Evolutionary conservation across 2,113 vertebrate genomes (phyloP), one percentile per base, ranked within the genome.

Genomic region (Haplotaxodon microlepis): DNA sequence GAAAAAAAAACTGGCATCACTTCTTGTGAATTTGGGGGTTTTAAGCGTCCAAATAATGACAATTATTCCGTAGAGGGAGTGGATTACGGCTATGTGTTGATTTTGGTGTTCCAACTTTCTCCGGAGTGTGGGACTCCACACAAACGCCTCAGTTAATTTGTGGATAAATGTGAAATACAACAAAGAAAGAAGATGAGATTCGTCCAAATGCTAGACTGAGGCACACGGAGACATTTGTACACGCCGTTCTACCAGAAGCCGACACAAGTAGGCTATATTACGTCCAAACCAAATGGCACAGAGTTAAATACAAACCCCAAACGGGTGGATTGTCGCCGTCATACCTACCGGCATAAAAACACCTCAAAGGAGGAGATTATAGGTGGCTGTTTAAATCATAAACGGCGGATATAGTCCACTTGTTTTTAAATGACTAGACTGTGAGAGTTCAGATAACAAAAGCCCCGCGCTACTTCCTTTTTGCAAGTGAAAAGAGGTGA

Each of bases 371-470:
- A 86, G 84, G 71, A 90, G 92, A 92, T 92, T 83, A 86, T 38
- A 87, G 84, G 82, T 51, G 88, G 88, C 81, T 87, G 93, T 88
- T 94, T 92, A 80, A 92, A 95, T 94, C 92, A 95, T 95, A 95
- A 95, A 95, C 84, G 92, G 92, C 91, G 91, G 93, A 95, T 94
- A 93, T 94, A 92, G 95, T 94, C 90, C 94, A 94, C 92, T 94
- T 96, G 95, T 95, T 96, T 93, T 91, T 79, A 92, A 94, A 93
- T 86, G 92, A 93, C 93, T 89, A 88, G 90, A 93, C 92, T 82
- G 87, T 89, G 92, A 85, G 91, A 95, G 93, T 95, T 94, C 84
- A 95, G 88, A 96, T 92, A 95, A 96, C 94, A 96, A 95, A 96
- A 90, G 93, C 91, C 81, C 89, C 69, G 89, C 84, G 86, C 90